phyloP scores from a whole-genome alignment of 1,140 invertebrate species.

The Aphidius gifuensis region DNA sequence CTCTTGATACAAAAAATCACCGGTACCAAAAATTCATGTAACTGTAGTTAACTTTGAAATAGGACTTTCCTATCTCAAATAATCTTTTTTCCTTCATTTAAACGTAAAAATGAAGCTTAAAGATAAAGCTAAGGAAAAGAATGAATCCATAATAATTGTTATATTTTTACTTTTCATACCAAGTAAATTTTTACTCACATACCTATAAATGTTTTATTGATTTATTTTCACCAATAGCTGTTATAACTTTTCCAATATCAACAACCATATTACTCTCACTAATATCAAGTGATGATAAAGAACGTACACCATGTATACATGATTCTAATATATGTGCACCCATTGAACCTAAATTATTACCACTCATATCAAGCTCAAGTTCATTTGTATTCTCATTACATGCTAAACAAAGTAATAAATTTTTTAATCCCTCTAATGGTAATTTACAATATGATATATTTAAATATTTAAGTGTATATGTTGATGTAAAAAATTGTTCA shows the following conservation, averaged over 20 bases:
- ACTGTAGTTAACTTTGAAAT: no score
- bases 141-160: constrained; percentile 72
- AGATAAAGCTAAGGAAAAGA: no score
- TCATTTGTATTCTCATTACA: constrained; percentile 89
- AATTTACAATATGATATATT: constrained; percentile 88
- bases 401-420: constrained; percentile 83
- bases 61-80: no score
- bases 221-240: constrained; percentile 86
- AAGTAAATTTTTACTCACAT: constrained; percentile 72
- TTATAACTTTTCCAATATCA: constrained; percentile 81
- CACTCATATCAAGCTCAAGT: constrained; percentile 82
- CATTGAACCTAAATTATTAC: constrained; percentile 77
- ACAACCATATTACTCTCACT: constrained; percentile 92
- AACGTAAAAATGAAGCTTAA: no score
- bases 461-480: constrained; percentile 79
- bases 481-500: constrained; percentile 93
- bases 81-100: no score
- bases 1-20: no score
- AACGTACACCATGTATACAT: constrained; percentile 86
- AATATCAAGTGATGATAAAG: constrained; percentile 83
- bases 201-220: constrained; percentile 82
- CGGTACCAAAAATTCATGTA: no score
- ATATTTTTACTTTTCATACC: constrained; percentile 81
- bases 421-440: constrained; percentile 90
- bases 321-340: constrained; percentile 89